phyloP scores from a whole-genome alignment of 2,797 vertebrate species.

The Clarias fuscus region DNA sequence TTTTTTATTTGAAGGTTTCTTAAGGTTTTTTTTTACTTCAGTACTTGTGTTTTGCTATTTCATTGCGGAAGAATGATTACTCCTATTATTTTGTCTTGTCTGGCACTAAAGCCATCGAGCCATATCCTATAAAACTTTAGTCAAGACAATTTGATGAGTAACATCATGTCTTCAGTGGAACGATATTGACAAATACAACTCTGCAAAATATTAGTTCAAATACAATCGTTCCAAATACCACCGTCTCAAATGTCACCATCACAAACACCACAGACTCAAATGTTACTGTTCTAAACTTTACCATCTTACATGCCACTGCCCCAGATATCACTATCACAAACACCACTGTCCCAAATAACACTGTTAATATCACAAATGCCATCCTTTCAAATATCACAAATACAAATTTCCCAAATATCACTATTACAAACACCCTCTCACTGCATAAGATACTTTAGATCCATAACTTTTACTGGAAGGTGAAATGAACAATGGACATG shows the following conservation, averaged over 20 bases:
- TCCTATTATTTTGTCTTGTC: neutral
- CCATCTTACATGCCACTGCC: neutral
- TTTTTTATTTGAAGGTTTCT: neutral
- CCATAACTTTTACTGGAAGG: no score
- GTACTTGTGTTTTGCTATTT: neutral
- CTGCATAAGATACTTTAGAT: no score
- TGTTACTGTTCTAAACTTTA: neutral
- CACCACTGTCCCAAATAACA: neutral
- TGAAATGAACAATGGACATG: neutral
- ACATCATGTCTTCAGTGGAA: neutral
- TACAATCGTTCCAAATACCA: neutral
- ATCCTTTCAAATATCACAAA: neutral
- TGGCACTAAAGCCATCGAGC: neutral
- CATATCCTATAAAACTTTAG: neutral
- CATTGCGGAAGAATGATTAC: neutral
- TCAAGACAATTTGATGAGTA: neutral
- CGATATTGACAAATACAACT: neutral
- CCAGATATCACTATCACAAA: neutral
- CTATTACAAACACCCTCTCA: no score
- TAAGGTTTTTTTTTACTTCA: neutral
- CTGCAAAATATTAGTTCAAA: neutral
- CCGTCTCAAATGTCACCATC: neutral
- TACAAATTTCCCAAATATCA: neutral
- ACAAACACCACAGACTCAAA: neutral
- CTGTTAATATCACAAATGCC: neutral